A percentile compares a stretch with the other conserved stretches of the same genome.
phyloP scores from a whole-genome alignment of 2,888 invertebrate species.

The Sclerodermus sp. region DNA sequence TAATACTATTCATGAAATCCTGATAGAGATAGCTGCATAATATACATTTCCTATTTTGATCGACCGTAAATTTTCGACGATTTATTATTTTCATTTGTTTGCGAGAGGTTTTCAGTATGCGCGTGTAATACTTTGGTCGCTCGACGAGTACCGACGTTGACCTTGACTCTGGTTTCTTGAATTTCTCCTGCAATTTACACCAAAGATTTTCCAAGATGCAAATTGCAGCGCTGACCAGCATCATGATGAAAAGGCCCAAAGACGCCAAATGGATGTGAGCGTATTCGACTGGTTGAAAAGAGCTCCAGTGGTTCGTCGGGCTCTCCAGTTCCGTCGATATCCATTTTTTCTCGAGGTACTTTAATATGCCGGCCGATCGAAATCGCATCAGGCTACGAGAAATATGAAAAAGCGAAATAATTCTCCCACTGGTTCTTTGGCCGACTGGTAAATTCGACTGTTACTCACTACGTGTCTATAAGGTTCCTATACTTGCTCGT shows the following conservation, averaged over 20 bases:
- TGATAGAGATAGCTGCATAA: no score
- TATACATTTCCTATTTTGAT: no score
- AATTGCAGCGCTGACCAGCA: constrained; percentile 29
- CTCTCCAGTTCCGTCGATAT: constrained; percentile 29
- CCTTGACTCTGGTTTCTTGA: background rate
- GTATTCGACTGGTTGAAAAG: constrained; percentile 34
- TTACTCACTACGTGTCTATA: constrained; percentile 45
- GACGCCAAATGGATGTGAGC: constrained; percentile 31
- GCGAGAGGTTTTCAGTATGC: no score
- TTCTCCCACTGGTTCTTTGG: no score
- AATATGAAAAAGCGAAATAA: background rate
- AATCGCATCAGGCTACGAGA: constrained; percentile 47
- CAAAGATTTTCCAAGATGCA: constrained; percentile 39
- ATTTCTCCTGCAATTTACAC: constrained; percentile 3
- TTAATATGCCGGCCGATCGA: constrained; percentile 51
- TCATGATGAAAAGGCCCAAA: constrained; percentile 21
- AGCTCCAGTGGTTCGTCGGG: constrained; percentile 11
- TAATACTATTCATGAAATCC: no score
- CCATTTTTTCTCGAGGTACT: constrained; percentile 54
- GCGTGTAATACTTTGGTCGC: no score
- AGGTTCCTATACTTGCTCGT: constrained; percentile 36
- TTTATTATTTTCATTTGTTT: no score
- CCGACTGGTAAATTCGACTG: background rate
- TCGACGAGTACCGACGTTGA: background rate
- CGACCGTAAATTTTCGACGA: no score